Evolutionary conservation across 2,888 invertebrate species (phyloP).

Genomic region (Hylaea fasciaria): DNA sequence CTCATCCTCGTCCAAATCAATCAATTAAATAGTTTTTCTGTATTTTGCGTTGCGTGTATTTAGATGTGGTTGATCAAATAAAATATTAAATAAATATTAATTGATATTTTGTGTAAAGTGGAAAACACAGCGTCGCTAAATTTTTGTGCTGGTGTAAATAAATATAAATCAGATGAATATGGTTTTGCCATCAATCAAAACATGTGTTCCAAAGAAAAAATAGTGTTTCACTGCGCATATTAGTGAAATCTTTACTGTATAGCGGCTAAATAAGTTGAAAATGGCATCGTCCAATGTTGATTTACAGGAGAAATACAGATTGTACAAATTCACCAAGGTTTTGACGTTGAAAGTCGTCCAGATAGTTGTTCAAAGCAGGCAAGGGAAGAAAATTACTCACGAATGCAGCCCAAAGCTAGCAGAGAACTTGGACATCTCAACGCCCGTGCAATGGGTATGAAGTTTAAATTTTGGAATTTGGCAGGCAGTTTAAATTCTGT

Average conservation of each 20-base stretch:
- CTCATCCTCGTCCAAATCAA: too few relatives aligned
- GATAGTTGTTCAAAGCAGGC: conserved; percentile 95
- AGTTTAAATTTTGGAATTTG: background rate
- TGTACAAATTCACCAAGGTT: conserved; percentile 96
- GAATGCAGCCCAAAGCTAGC: conserved; percentile 59
- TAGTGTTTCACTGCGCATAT: conserved; percentile 47
- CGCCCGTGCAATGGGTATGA: conserved; percentile 72
- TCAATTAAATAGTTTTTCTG: too few relatives aligned
- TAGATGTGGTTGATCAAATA: background rate
- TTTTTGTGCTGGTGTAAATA: background rate
- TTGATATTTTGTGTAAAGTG: background rate
- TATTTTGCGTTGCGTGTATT: too few relatives aligned
- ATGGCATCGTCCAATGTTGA: conserved; percentile 67
- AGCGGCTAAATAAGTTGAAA: conserved; percentile 38
- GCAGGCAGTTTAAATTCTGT: too few relatives aligned
- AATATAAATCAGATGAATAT: background rate
- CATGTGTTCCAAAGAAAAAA: conserved; percentile 25
- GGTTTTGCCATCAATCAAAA: conserved; percentile 1
- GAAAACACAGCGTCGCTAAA: background rate
- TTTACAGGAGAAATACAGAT: conserved; percentile 88
- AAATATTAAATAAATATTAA: background rate
- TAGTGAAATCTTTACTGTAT: conserved; percentile 34
- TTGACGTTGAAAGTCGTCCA: conserved; percentile 94
- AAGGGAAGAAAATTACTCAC: conserved; percentile 91
- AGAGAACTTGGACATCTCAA: conserved; percentile 59